These are phyloP conservation scores for Dryas iulia DNA, from an alignment of 1,140 invertebrate genomes.

Conservation along the genomic window DNA sequence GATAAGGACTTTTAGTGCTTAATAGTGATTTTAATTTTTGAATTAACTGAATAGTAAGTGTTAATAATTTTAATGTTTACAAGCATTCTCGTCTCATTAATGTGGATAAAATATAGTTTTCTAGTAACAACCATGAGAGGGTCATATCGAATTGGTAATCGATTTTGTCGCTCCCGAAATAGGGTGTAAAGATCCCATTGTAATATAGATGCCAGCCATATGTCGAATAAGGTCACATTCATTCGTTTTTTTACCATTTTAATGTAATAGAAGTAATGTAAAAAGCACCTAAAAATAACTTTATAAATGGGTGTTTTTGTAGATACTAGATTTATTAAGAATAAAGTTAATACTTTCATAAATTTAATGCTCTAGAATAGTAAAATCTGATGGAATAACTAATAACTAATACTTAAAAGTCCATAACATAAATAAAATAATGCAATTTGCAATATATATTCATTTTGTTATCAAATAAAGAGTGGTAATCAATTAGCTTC, in stretches of 20 bases:
- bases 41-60: not conserved
- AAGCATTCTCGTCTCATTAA: conserved; percentile 8
- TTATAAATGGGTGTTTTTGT: too few relatives aligned
- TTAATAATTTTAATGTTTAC: not conserved
- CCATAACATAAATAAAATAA: too few relatives aligned
- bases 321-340: too few relatives aligned
- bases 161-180: conserved; percentile 75
- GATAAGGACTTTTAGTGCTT: conserved; percentile 16
- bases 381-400: too few relatives aligned
- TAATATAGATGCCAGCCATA: conserved; percentile 70
- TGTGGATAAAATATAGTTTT: conserved; percentile 38
- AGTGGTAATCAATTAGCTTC: not conserved
- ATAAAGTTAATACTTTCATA: too few relatives aligned
- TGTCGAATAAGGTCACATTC: conserved; percentile 44
- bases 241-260: not conserved
- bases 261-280: not conserved
- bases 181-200: conserved; percentile 73
- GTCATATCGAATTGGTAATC: conserved; percentile 73
- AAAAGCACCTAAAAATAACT: too few relatives aligned
- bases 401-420: not conserved
- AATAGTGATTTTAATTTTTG: not conserved
- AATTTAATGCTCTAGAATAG: too few relatives aligned
- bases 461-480: not conserved
- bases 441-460: too few relatives aligned
- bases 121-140: conserved; percentile 59